Evolutionary conservation across 2,797 vertebrate species (phyloP).

Genomic region (Gobionotothen gibberifrons): DNA sequence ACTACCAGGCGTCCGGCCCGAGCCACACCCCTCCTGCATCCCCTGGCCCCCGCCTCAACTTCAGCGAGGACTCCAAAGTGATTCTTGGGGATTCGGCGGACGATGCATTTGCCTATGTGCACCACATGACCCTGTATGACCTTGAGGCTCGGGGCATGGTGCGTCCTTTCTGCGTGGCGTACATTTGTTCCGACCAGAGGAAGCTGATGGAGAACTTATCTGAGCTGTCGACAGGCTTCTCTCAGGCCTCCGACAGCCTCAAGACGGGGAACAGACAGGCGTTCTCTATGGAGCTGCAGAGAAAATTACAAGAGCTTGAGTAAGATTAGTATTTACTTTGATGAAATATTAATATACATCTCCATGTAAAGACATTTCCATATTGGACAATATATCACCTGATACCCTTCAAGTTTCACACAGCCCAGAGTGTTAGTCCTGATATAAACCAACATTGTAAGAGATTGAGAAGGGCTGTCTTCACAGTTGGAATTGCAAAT

Average conservation of each 20-base stretch:
- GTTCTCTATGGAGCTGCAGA: slow-evolving; percentile 92
- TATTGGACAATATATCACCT: neutral
- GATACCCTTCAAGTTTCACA: too few species aligned
- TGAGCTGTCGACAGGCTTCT: slow-evolving; percentile 89
- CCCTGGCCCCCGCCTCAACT: slow-evolving; percentile 80
- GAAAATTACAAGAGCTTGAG: slow-evolving; percentile 92
- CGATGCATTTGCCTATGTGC: slow-evolving; percentile 93
- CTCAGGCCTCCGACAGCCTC: slow-evolving; percentile 93
- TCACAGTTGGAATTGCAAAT: neutral
- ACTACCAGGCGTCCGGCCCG: slow-evolving; percentile 95
- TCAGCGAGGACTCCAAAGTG: slow-evolving; percentile 95
- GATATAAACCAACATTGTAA: neutral
- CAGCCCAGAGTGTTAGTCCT: neutral
- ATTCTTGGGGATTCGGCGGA: slow-evolving; percentile 94
- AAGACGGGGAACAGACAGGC: slow-evolving; percentile 96
- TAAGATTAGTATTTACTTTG: slow-evolving; percentile 48
- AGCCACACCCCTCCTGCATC: slow-evolving; percentile 66
- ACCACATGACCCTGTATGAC: slow-evolving; percentile 95
- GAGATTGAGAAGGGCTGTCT: neutral
- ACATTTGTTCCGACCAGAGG: slow-evolving; percentile 91
- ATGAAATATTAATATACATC: neutral
- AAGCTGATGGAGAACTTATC: slow-evolving; percentile 94
- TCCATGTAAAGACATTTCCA: neutral
- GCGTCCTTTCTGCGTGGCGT: slow-evolving; percentile 96
- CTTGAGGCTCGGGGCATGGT: slow-evolving; percentile 95